A percentile compares a stretch with the other conserved stretches of the same genome.
Conservation (phyloP, 1,140 invertebrate species). For the Eubasilissa regina region DNA sequence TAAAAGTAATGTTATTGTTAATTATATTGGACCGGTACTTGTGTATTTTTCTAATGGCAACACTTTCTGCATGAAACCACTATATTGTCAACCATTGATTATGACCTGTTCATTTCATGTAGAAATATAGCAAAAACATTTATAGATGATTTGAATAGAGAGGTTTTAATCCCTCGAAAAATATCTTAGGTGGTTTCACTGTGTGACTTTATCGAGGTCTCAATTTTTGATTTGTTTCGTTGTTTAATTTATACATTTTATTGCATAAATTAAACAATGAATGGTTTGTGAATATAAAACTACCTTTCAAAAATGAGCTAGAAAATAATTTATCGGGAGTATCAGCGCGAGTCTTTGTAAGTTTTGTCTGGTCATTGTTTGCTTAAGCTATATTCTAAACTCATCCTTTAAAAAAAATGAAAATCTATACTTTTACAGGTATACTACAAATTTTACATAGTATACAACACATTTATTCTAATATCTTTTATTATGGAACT, state of each 20-base stretch:
- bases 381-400: constrained; percentile 22
- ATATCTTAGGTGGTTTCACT: no score
- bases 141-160: no score
- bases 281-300: constrained; percentile 11
- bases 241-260: no score
- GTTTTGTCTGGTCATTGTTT: constrained; percentile 19
- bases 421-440: constrained; percentile 48
- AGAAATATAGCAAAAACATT: not conserved
- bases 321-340: constrained; percentile 11
- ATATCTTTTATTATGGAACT: constrained; percentile 58
- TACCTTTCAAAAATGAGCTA: not conserved
- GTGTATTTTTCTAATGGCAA: not conserved
- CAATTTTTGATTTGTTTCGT: no score
- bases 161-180: no score
- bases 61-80: not conserved
- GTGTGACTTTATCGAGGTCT: no score
- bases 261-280: not conserved
- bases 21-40: not conserved
- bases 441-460: constrained; percentile 52
- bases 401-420: constrained; percentile 25
- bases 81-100: not conserved
- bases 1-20: no score
- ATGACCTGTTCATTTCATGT: not conserved
- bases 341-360: constrained; percentile 22
- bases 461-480: constrained; percentile 53